These are phyloP conservation scores for Limnephilus rhombicus DNA, from an alignment of 2,888 invertebrate species.

Conservation along the genomic window DNA sequence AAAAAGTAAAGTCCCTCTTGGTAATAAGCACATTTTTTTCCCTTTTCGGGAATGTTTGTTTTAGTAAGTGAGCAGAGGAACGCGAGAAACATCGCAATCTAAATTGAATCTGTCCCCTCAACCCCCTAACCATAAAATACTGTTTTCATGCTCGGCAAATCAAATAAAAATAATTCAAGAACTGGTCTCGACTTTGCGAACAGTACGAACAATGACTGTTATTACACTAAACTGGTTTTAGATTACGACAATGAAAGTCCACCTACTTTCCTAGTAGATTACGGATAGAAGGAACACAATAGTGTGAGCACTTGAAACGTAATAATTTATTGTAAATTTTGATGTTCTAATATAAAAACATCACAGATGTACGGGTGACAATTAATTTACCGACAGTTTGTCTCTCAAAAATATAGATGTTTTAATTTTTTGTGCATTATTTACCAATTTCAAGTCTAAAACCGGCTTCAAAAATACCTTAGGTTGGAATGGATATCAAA, in stretches of 20 bases:
- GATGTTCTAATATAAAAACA: too few relatives aligned
- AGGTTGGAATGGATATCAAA: too few relatives aligned
- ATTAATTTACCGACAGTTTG: too few relatives aligned
- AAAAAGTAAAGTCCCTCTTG: neutral
- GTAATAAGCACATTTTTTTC: neutral
- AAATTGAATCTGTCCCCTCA: neutral
- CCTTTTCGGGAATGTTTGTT: neutral
- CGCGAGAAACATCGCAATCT: neutral
- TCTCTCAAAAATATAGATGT: too few relatives aligned
- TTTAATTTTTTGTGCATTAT: too few relatives aligned
- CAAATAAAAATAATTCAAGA: neutral
- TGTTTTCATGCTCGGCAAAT: neutral
- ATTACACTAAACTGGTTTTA: neutral
- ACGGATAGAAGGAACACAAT: neutral
- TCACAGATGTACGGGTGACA: too few relatives aligned
- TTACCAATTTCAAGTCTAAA: too few relatives aligned
- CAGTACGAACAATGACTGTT: neutral
- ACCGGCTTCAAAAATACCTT: too few relatives aligned
- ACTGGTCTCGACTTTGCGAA: neutral
- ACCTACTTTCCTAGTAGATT: neutral
- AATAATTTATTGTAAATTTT: too few relatives aligned
- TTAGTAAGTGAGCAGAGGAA: neutral
- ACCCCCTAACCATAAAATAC: neutral
- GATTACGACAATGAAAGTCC: neutral
- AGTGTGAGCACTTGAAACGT: too few relatives aligned